These are phyloP conservation scores for Anhinga rufa DNA, from an alignment of 2,113 vertebrate species.

Conservation along the genomic window DNA sequence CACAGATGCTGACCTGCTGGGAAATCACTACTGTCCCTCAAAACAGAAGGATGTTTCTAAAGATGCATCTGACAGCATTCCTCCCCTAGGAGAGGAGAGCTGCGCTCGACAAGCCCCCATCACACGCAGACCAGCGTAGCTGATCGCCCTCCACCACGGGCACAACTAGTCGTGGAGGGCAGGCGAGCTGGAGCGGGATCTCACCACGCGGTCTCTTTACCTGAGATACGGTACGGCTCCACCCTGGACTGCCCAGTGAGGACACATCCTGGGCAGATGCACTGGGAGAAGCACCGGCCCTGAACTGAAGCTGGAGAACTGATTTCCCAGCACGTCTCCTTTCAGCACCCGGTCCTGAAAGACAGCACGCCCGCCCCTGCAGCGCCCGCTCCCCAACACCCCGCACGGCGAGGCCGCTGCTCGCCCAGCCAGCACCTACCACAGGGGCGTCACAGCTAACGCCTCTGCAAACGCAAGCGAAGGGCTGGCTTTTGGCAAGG, in stretches of 20 bases:
- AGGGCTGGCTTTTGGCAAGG: neutral
- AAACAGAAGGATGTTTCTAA: neutral
- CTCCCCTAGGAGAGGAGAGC: neutral
- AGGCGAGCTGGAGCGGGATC: neutral
- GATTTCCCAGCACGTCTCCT: neutral
- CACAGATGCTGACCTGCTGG: neutral
- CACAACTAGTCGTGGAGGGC: neutral
- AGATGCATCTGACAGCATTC: neutral
- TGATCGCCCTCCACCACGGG: fast-evolving
- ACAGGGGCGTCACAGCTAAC: fast-evolving
- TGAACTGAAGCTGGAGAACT: neutral
- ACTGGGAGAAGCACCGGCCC: neutral
- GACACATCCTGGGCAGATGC: neutral
- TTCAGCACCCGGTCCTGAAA: neutral
- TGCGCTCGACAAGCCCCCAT: fast-evolving
- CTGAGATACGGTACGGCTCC: fast-evolving
- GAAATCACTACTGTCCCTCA: neutral
- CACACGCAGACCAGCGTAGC: fast-evolving
- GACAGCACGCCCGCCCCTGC: neutral
- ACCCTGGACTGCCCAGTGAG: fast-evolving
- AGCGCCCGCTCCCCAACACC: fast-evolving
- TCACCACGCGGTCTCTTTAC: fast-evolving
- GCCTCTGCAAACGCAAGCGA: fast-evolving
- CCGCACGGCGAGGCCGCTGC: neutral
- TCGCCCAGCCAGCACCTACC: neutral